Base-by-base conservation (phyloP, 2,797 vertebrate genomes). In the Pyrocephalus nanus region DNA sequence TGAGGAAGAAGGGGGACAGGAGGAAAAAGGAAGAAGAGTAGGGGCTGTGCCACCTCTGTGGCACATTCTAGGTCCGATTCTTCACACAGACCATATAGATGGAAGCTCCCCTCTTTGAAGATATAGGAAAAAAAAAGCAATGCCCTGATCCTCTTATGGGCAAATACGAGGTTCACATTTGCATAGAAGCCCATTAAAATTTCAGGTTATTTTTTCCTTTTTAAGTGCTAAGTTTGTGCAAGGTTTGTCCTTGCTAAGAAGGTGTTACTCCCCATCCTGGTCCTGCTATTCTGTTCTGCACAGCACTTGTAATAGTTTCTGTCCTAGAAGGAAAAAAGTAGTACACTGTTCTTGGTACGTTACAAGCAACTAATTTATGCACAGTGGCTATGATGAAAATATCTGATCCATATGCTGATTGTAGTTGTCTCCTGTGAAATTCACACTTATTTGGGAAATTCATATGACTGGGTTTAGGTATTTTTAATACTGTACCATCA, bases 401-500 rank as follows among this genome's bases (percentile, higher is more conserved):
- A n/a, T n/a, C n/a, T n/a, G n/a, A n/a, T n/a, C n/a, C n/a, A n/a
- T n/a, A n/a, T n/a, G n/a, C n/a, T n/a, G n/a, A 89, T 90, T 96
- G 86, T 26, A 55, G 26, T 65, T 93, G 88, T 84, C 84, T 71
- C 62, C 53, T 77, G 66, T 78, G 73, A 92, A 96, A 95, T 90
- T 94, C 91, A 94, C 82, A 81, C 70, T 82, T 81, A 64, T 11
- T 45, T 90, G 64, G 62, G 90, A 88, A 93, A 84, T 69, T 80
- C 62, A 15, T 80, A 54, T 53, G 54, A 65, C 62, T 40, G 8
- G 6, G 45, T 90, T 92, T 73, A 81, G 60, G 50, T 81, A 67
- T 92, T 93, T 95, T 79, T 93, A 97, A 94, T 95, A 95, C 94
- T 94, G 88, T 96, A 95, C 88, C 83, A 86, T 88, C n/a, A 93